Percentiles rank a stretch among this genome's conserved stretches.
Conservation (phyloP, 2,888 invertebrate species). For the Oxycera nigricornis region DNA sequence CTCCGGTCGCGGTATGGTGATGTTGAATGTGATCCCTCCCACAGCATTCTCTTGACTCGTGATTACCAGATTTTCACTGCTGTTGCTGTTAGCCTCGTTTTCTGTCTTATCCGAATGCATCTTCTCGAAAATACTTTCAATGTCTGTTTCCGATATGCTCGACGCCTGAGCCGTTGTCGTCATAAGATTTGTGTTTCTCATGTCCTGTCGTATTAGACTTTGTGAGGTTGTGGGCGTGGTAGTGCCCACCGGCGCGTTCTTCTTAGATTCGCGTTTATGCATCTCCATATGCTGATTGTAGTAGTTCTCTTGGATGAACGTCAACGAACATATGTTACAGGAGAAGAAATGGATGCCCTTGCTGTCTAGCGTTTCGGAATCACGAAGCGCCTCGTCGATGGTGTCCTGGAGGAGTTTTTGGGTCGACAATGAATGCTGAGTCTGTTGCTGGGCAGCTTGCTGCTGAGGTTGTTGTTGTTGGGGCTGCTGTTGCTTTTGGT, state of each 20-base stretch:
- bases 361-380: conserved; percentile 51
- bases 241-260: conserved; percentile 41
- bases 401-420: conserved; percentile 62
- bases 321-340: conserved; percentile 62
- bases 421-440: conserved; percentile 51
- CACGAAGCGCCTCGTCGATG: conserved; percentile 62
- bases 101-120: conserved; percentile 62
- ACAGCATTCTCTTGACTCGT: conserved; percentile 61
- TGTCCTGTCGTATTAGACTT: conserved; percentile 48
- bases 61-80: conserved; percentile 59
- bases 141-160: conserved; percentile 57
- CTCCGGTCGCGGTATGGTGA: conserved; percentile 61
- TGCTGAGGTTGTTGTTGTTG: conserved; percentile 49
- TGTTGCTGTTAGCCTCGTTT: conserved; percentile 49
- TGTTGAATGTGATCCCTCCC: conserved; percentile 61
- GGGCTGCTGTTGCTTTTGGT: conserved; percentile 53
- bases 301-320: conserved; percentile 62
- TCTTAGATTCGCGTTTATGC: conserved; percentile 58
- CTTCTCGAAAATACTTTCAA: conserved; percentile 63
- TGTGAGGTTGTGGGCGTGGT: conserved; percentile 43
- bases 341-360: conserved; percentile 61
- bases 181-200: conserved; percentile 48
- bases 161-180: conserved; percentile 41
- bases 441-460: conserved; percentile 38
- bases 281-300: conserved; percentile 63